Conservation (phyloP, 1,140 invertebrate species). For the Drosophila sucinea region DNA sequence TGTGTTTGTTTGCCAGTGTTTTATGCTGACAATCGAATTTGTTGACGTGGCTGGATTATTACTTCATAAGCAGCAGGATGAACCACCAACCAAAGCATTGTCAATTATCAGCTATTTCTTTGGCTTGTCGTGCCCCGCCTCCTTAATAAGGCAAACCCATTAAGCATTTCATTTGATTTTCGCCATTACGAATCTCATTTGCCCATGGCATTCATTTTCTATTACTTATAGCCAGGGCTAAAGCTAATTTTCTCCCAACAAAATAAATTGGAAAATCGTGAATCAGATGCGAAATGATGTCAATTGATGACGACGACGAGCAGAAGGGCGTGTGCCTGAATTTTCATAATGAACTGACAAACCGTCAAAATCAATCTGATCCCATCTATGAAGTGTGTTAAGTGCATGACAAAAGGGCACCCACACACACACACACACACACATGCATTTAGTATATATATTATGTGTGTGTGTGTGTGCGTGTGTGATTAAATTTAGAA, state of each 20-base stretch:
- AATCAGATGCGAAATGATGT: conserved; percentile 26
- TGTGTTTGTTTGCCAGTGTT: conserved; percentile 44
- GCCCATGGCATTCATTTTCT: conserved; percentile 67
- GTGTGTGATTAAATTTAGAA: neutral
- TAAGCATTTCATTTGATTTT: conserved; percentile 76
- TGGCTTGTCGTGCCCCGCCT: conserved; percentile 29
- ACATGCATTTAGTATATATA: neutral
- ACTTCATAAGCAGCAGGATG: conserved; percentile 75
- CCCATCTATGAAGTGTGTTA: conserved; percentile 1
- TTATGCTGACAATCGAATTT: conserved; percentile 77
- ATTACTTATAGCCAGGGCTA: conserved; percentile 54
- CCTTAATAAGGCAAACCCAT: conserved; percentile 60
- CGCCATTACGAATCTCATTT: conserved; percentile 72
- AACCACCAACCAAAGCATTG: conserved; percentile 54
- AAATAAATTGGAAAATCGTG: conserved; percentile 62
- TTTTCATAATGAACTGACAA: conserved; percentile 17
- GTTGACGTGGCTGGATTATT: conserved; percentile 81
- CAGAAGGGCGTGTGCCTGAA: neutral
- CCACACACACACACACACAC: neutral
- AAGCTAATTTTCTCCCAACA: conserved; percentile 64
- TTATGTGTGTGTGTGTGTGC: no score
- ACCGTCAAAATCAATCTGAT: neutral
- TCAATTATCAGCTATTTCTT: conserved; percentile 77
- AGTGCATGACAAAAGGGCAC: neutral
- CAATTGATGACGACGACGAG: conserved; percentile 9